Evolutionary conservation across 1,140 invertebrate species (phyloP), one percentile per base, ranked within the genome.

Genomic region (Eurosta solidaginis): DNA sequence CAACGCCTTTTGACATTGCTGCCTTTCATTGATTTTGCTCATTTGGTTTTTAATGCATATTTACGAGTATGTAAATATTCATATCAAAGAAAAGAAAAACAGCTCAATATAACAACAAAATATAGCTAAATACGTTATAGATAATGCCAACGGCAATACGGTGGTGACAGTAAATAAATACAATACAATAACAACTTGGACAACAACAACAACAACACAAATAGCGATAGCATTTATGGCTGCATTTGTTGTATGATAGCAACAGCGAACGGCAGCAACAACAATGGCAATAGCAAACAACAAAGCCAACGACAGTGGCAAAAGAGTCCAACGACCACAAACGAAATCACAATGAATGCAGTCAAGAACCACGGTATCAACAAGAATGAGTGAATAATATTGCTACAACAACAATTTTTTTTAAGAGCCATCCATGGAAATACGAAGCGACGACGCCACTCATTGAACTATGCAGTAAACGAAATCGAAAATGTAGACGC

Each of bases 11-110:
- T 68, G 59, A 68, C 59, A 68, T 68, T 33, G 59, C 59, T 68
- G 59, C 20, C 59, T 36, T 68, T 68, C 59, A 20, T 68, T 42
- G 59, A 22, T 68, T 68, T 68, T 68, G n/a, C 59, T 68, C 59
- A 68, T 68, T 68, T 68, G 59, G 59, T 68, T 68, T 68, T 68
- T 68, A 68, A 68, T 68, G 59, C 59, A 68, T 68, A 68, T 68
- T 68, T 68, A 68, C 33, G n/a, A 68, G 59, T 68, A 68, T 68
- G 59, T 68, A 68, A 68, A 68, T 68, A n/a, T n/a, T 14, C 33
- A 68, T 68, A 68, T 40, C 33, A 40, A 40, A n/a, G n/a, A n/a
- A n/a, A n/a, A n/a, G n/a, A n/a, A 6, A 27, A 63, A 68, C 14
- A 40, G 40, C 17, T 20, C 33, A 4, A 68, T 68, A 17, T 40